phyloP scores from a whole-genome alignment of 1,140 invertebrate genomes.

The Drosophila orosa region DNA sequence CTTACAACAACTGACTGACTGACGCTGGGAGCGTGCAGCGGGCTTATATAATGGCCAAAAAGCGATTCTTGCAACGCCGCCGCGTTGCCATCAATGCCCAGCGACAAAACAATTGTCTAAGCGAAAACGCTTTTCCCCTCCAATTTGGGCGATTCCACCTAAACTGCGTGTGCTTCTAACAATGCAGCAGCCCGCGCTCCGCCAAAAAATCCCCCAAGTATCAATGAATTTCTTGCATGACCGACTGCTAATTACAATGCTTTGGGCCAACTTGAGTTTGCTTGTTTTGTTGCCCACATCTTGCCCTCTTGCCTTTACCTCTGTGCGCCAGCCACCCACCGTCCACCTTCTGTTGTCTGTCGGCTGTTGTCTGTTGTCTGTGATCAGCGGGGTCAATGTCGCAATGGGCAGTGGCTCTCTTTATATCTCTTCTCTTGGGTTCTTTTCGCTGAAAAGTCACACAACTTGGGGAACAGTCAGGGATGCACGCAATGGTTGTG shows the following conservation, averaged over 20 bases:
- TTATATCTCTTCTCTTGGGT: constrained; percentile 6
- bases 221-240: constrained; percentile 84
- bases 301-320: constrained; percentile 10
- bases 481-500: not conserved
- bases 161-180: constrained; percentile 68
- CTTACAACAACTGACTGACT: constrained; percentile 70
- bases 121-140: constrained; percentile 49
- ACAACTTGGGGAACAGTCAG: constrained; percentile 5
- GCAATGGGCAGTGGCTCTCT: constrained; percentile 58
- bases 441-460: constrained; percentile 15
- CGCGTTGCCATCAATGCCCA: constrained; percentile 73
- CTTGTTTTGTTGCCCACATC: constrained; percentile 35
- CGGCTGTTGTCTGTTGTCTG: constrained; percentile 6
- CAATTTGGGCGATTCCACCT: constrained; percentile 61
- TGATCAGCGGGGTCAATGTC: constrained; percentile 77
- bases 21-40: constrained; percentile 55
- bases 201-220: constrained; percentile 30
- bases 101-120: constrained; percentile 81
- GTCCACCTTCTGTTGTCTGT: constrained; percentile 7
- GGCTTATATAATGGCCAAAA: constrained; percentile 70
- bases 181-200: constrained; percentile 36
- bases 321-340: constrained; percentile 6
- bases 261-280: constrained; percentile 49
- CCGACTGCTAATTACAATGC: constrained; percentile 80
- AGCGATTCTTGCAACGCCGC: constrained; percentile 69